Conservation (phyloP, 2,113 vertebrate genomes). For the Carassius gibelio region DNA sequence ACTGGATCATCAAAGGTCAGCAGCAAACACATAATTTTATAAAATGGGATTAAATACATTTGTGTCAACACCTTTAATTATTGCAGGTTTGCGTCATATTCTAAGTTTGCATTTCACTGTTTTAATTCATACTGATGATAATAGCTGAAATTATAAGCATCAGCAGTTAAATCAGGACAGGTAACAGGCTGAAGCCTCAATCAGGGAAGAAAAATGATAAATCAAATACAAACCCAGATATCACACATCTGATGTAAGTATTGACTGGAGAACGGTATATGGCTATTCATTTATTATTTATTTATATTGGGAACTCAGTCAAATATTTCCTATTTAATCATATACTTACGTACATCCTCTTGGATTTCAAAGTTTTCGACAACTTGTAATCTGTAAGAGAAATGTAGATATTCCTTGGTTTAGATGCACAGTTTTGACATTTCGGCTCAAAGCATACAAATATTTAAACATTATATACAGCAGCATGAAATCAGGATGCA, state of each 20-base stretch:
- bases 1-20: too few species aligned
- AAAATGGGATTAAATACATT: too few species aligned
- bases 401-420: neutral
- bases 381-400: constrained; percentile 21
- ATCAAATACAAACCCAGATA: neutral
- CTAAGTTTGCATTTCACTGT: too few species aligned
- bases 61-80: too few species aligned
- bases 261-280: too few species aligned
- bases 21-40: too few species aligned
- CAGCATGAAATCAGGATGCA: neutral
- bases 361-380: constrained; percentile 8
- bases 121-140: too few species aligned
- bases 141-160: too few species aligned
- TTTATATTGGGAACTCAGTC: neutral
- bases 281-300: neutral
- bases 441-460: neutral
- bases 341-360: constrained; percentile 29
- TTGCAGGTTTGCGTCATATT: too few species aligned
- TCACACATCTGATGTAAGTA: neutral
- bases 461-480: neutral
- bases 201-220: neutral
- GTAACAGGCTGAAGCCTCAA: too few species aligned
- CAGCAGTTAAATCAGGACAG: too few species aligned
- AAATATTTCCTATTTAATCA: neutral
- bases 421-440: neutral